Percentiles rank a stretch among this genome's conserved stretches.
Evolutionary conservation across 1,140 invertebrate genomes (phyloP).

Genomic region (Lepidurus packardi): DNA sequence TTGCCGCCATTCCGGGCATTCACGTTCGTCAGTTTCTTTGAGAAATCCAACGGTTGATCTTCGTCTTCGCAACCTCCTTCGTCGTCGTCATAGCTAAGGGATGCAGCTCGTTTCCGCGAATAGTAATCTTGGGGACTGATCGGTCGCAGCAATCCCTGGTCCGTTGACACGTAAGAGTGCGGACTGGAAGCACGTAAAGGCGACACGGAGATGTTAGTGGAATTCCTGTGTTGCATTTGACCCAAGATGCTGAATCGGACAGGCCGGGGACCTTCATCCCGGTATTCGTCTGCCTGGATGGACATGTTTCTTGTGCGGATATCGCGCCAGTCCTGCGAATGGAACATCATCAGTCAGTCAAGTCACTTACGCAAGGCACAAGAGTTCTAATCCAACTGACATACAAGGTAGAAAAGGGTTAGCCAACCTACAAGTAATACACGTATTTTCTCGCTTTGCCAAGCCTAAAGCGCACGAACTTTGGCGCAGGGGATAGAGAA

Average conservation of each 20-base stretch:
- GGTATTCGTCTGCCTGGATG: constrained; percentile 29
- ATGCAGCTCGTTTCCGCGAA: neutral
- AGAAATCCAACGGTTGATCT: constrained; percentile 42
- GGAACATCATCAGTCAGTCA: neutral
- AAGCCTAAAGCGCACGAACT: neutral
- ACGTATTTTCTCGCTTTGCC: neutral
- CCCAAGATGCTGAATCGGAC: constrained; percentile 38
- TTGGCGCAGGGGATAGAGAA: neutral
- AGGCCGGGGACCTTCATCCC: constrained; percentile 31
- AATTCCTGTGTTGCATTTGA: constrained; percentile 35
- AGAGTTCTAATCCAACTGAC: neutral
- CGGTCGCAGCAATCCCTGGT: neutral
- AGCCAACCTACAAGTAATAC: neutral
- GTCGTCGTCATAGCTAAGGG: constrained; percentile 29
- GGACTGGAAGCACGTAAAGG: neutral
- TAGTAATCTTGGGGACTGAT: neutral
- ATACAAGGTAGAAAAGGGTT: constrained; percentile 1
- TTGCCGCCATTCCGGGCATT: neutral
- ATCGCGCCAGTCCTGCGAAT: neutral
- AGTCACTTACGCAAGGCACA: neutral
- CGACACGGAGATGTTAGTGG: neutral
- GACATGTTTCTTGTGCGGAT: constrained; percentile 23
- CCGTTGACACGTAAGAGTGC: neutral
- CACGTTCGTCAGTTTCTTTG: constrained; percentile 38
- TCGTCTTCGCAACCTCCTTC: constrained; percentile 27